These are phyloP conservation scores for Xyrauchen texanus DNA, from an alignment of 2,113 vertebrate genomes.

Conservation along the genomic window DNA sequence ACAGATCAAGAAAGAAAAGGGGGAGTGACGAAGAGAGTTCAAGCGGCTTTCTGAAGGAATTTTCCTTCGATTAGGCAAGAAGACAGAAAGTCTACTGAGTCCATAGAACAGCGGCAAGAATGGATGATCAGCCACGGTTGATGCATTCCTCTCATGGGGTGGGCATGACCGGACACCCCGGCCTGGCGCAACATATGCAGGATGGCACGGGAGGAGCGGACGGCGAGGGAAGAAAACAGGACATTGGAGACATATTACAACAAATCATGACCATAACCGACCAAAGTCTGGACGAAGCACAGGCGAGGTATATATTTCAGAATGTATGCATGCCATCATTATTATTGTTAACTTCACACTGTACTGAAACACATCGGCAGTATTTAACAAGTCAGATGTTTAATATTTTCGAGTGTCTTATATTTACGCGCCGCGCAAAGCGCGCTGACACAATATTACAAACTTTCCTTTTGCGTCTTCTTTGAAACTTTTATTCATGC, in stretches of 20 bases:
- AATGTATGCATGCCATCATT: conserved; percentile 5
- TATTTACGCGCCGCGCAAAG: conserved; percentile 53
- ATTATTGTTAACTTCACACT: background rate
- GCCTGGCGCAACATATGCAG: conserved; percentile 96
- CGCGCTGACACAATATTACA: conserved; percentile 23
- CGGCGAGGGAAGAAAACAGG: conserved; percentile 94
- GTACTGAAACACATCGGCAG: conserved; percentile 1
- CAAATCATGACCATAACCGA: conserved; percentile 99
- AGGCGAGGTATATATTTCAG: conserved; percentile 86
- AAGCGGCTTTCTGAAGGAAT: conserved; percentile 10
- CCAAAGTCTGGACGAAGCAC: conserved; percentile 97
- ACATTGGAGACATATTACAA: conserved; percentile 99
- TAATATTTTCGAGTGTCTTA: conserved; percentile 7
- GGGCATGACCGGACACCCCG: conserved; percentile 95
- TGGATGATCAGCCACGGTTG: conserved; percentile 96
- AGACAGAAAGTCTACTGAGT: conserved; percentile 64
- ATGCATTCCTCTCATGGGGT: conserved; percentile 93
- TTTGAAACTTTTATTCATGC: conserved; percentile 19
- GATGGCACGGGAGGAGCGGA: conserved; percentile 87
- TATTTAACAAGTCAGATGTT: conserved; percentile 46
- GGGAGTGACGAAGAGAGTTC: conserved; percentile 59
- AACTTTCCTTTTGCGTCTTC: conserved; percentile 9
- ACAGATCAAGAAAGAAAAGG: conserved; percentile 61
- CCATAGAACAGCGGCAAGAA: conserved; percentile 73
- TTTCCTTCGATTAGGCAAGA: conserved; percentile 53